Conservation (phyloP, 2,113 vertebrate genomes). For the Peromyscus polionotus region DNA sequence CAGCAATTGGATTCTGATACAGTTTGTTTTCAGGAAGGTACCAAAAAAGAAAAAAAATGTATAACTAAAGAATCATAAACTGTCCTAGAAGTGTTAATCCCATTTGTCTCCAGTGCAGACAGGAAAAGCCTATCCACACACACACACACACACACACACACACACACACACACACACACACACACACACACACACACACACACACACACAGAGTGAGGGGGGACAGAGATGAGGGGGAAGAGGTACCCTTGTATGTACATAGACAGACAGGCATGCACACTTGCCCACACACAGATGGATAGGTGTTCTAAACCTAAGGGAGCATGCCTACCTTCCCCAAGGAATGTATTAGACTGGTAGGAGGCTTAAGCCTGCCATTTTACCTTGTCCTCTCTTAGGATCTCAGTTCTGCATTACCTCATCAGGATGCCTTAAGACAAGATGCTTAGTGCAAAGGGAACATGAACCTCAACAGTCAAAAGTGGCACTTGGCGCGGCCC, state of each 20-base stretch:
- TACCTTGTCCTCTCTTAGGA: not conserved
- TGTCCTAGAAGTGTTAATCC: not conserved
- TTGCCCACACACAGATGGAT: not conserved
- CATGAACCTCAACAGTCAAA: not conserved
- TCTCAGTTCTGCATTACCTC: not conserved
- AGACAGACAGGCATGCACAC: not conserved
- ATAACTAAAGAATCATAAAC: constrained; percentile 46
- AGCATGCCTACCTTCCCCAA: not conserved
- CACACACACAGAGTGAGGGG: too few relatives aligned
- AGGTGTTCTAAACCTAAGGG: constrained; percentile 13
- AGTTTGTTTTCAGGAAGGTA: constrained; percentile 46
- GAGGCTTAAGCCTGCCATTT: not conserved
- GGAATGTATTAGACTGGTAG: not conserved
- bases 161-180: not conserved
- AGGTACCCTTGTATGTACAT: not conserved
- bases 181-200: not conserved
- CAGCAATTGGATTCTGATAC: not conserved
- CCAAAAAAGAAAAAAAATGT: not conserved
- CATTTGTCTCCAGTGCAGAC: not conserved
- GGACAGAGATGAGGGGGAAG: not conserved
- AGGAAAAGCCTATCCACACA: not conserved
- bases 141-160: not conserved
- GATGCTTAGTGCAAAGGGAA: not conserved
- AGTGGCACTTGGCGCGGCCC: not conserved
- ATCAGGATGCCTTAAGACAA: constrained; percentile 28